These are phyloP conservation scores for Acanthisitta chloris DNA, from an alignment of 2,113 vertebrate species.

Conservation along the genomic window DNA sequence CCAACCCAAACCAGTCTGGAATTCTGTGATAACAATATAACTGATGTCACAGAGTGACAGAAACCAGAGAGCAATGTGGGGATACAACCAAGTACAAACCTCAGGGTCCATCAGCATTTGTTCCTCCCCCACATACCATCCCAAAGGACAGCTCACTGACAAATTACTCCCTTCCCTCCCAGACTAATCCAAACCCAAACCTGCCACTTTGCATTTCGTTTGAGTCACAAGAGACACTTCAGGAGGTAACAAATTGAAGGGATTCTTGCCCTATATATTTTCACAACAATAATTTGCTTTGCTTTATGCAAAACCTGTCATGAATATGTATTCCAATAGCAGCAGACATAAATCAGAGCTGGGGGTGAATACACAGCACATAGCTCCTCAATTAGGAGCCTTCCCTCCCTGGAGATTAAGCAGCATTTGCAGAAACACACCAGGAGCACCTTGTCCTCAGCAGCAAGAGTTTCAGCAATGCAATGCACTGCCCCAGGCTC, in stretches of 20 bases:
- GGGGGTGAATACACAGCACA: not conserved
- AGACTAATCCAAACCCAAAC: not conserved
- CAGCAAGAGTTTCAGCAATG: not conserved
- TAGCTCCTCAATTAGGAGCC: not conserved
- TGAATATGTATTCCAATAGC: conserved; percentile 45
- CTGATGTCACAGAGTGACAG: not conserved
- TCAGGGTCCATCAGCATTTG: not conserved
- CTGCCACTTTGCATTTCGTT: not conserved
- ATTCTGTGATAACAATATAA: not conserved
- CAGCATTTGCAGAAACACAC: not conserved
- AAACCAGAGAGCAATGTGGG: not conserved
- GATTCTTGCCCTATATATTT: conserved; percentile 18
- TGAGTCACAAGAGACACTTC: not conserved
- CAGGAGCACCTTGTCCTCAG: not conserved
- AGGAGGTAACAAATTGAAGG: conserved; percentile 9
- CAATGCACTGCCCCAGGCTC: not conserved
- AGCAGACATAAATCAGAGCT: conserved; percentile 39
- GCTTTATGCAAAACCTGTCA: conserved; percentile 1
- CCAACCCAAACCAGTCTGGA: not conserved
- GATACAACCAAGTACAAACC: not conserved
- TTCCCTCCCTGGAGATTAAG: not conserved
- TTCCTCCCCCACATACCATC: not conserved
- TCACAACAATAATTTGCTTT: conserved; percentile 50
- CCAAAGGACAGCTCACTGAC: not conserved
- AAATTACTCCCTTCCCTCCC: not conserved